These are phyloP conservation scores for Panurus biarmicus DNA, from an alignment of 2,113 vertebrate genomes.

Conservation along the genomic window DNA sequence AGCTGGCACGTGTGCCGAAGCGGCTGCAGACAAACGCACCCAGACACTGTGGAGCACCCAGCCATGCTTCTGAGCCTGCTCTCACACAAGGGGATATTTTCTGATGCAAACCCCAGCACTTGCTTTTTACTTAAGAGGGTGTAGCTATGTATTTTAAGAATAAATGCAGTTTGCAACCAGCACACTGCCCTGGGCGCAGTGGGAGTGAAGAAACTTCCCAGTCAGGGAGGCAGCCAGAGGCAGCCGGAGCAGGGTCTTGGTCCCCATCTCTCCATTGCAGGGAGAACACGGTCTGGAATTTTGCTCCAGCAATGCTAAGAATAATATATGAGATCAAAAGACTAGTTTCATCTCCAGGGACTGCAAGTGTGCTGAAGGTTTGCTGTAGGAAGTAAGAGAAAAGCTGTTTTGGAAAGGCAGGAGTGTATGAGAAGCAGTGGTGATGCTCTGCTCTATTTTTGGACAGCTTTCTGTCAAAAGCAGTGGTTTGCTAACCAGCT, in stretches of 20 bases:
- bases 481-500: neutral
- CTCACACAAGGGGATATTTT: accelerated
- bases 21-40: accelerated
- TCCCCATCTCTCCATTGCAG: neutral
- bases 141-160: neutral
- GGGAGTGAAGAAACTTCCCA: accelerated
- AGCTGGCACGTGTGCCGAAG: accelerated
- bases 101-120: neutral
- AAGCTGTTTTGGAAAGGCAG: neutral
- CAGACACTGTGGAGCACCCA: accelerated
- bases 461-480: neutral
- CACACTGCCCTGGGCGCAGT: accelerated
- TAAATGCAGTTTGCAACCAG: neutral
- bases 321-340: neutral
- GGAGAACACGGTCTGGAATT: neutral
- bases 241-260: accelerated
- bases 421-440: neutral
- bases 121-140: neutral
- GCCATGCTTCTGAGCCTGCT: neutral
- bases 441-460: neutral
- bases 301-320: neutral
- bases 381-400: neutral
- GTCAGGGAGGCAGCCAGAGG: neutral
- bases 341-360: neutral
- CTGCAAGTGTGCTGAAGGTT: neutral